Base-by-base conservation (phyloP, 1,140 invertebrate species). In the Trachymyrmex cornetzi region DNA sequence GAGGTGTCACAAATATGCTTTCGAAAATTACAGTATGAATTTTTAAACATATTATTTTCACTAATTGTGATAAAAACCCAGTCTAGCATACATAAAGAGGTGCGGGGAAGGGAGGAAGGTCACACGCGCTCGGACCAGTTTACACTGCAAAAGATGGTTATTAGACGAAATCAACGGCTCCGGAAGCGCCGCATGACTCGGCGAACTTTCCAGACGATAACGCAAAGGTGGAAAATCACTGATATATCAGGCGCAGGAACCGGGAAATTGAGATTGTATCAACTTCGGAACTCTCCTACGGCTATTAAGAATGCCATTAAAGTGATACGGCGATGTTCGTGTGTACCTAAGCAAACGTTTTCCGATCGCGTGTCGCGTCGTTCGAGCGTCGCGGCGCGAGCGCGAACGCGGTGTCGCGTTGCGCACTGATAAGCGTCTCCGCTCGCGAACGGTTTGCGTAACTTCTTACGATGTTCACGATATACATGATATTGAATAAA, bases 261-360 rank as follows among this genome's bases (percentile, higher is more conserved):
- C 55, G 80, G 69, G 80, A 84, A 84, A 84, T 84, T 84, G 80
- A 84, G 80, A 84, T 84, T 84, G 63, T 69, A 84, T 84, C 80
- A 84, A 84, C 80, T 84, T 84, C 38, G 80, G 80, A 82, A 82
- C 38, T 82, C 55, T 74, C 80, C 69, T 75, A 75, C 69, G 80
- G 38, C 80, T 84, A 75, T 84, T 84, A 84, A 75, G 80, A 84
- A 84, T 84, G 69, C 80, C 55, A 63, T 84, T 84, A 84, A 84
- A 84, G 69, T 75, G 80, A 84, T 84, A 84, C 69, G 69, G 38
- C 69, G 55, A 74, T 57, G 55, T 72, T 48, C 67, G 67, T 59
- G 80, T 63, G 69, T 84, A 38, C 34, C 34, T 38, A 75, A 61
- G 80, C 80, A 75, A 84, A 84, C 69, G 69, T 61, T 84, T 84